phyloP scores from a whole-genome alignment of 1,140 invertebrate species.

The Drosophila micromelanica region DNA sequence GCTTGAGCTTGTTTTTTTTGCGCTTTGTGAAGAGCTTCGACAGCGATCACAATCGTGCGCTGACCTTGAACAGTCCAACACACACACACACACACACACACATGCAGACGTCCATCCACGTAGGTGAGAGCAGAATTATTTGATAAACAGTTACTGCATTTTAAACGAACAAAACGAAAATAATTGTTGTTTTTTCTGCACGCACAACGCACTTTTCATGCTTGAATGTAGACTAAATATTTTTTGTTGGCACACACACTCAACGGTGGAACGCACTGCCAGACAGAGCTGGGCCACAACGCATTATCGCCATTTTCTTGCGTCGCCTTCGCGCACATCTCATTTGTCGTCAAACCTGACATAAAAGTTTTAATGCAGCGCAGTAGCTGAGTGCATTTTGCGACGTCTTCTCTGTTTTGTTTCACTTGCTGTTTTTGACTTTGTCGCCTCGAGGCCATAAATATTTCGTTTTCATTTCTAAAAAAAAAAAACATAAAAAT shows the following conservation, averaged over 20 bases:
- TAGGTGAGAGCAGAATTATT: constrained; percentile 9
- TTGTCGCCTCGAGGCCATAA: constrained; percentile 72
- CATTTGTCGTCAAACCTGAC: constrained; percentile 72
- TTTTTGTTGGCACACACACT: constrained; percentile 57
- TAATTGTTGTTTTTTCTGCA: constrained; percentile 19
- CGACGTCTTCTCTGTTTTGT: constrained; percentile 33
- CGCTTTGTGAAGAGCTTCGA: constrained; percentile 44
- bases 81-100: background rate
- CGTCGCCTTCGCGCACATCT: constrained; percentile 46
- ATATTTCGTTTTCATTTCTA: constrained; percentile 68
- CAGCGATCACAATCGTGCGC: constrained; percentile 60
- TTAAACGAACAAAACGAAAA: constrained; percentile 32
- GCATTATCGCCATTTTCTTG: constrained; percentile 37
- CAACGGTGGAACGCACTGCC: constrained; percentile 1
- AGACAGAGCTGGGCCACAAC: background rate
- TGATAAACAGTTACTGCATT: constrained; percentile 41
- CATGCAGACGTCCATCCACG: too few species aligned
- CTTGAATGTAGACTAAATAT: constrained; percentile 44
- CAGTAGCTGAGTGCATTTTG: constrained; percentile 36
- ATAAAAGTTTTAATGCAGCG: constrained; percentile 60
- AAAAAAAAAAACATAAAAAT: constrained; percentile 24
- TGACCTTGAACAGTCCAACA: constrained; percentile 59
- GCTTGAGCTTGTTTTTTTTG: constrained; percentile 37
- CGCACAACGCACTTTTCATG: constrained; percentile 59
- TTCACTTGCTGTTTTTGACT: constrained; percentile 43